Conservation (phyloP, 2,888 invertebrate genomes). For the Drosophila neotestacea region DNA sequence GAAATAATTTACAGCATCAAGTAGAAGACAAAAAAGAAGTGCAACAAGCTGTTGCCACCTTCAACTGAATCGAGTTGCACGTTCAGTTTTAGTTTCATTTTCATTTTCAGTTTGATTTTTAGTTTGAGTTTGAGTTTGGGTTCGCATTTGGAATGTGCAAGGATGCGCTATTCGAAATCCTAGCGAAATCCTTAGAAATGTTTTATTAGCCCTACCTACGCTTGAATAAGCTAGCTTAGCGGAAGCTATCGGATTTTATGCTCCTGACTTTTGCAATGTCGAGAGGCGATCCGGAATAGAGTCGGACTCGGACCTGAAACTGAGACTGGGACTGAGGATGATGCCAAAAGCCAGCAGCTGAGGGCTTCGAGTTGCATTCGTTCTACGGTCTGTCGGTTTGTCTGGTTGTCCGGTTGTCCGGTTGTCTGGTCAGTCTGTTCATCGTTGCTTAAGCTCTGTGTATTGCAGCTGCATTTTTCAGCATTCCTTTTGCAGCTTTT, state of each 20-base stretch:
- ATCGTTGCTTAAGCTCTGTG: conserved; percentile 69
- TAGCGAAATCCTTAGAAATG: conserved; percentile 80
- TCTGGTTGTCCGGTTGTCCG: conserved; percentile 4
- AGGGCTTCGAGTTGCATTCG: conserved; percentile 58
- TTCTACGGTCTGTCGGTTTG: conserved; percentile 24
- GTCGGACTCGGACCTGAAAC: neutral
- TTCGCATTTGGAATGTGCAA: conserved; percentile 35
- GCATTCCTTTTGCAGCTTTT: conserved; percentile 46
- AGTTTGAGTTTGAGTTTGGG: conserved; percentile 1
- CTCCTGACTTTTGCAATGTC: conserved; percentile 77
- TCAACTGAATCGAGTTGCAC: neutral
- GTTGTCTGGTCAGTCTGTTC: conserved; percentile 30
- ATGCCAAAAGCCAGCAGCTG: conserved; percentile 50
- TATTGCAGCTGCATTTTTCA: conserved; percentile 64
- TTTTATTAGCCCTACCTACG: conserved; percentile 81
- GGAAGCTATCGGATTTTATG: conserved; percentile 83
- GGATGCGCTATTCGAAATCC: conserved; percentile 64
- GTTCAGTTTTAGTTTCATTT: neutral
- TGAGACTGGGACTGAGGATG: conserved; percentile 1
- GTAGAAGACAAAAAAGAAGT: conserved; percentile 36
- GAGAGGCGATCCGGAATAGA: conserved; percentile 36
- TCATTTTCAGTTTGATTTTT: conserved; percentile 1
- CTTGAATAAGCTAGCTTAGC: conserved; percentile 82
- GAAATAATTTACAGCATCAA: conserved; percentile 70
- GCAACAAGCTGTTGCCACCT: conserved; percentile 56